Percentiles rank a stretch among this genome's conserved stretches.
phyloP scores from a whole-genome alignment of 2,888 invertebrate species.

The Drosophila anomelani region DNA sequence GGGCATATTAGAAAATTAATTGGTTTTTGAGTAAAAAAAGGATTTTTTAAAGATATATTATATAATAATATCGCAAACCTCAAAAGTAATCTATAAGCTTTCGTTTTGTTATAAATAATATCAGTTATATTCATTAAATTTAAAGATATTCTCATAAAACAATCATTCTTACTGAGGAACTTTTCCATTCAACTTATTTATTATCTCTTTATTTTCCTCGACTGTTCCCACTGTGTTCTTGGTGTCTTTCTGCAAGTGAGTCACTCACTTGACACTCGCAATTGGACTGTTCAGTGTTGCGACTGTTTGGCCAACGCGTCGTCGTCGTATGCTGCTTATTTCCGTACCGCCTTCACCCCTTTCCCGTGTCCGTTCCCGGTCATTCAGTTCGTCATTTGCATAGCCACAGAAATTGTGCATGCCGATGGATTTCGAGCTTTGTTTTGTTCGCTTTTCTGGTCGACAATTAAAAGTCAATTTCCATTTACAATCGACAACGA shows the following conservation, averaged over 20 bases:
- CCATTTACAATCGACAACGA: conserved; percentile 63
- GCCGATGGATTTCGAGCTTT: conserved; percentile 45
- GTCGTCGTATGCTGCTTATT: conserved; percentile 33
- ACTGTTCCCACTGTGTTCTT: conserved; percentile 23
- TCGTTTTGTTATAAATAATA: background rate
- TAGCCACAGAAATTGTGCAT: conserved; percentile 61
- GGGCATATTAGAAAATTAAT: too few species aligned
- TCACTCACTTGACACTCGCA: conserved; percentile 42
- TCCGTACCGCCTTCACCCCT: conserved; percentile 8
- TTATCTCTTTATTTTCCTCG: background rate
- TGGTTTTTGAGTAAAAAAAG: background rate
- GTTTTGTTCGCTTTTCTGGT: conserved; percentile 36
- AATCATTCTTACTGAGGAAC: too few species aligned
- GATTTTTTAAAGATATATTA: background rate
- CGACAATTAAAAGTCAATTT: conserved; percentile 73
- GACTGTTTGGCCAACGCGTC: conserved; percentile 47
- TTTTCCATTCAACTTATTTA: background rate
- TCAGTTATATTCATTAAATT: background rate
- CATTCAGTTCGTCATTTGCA: conserved; percentile 44
- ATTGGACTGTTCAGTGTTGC: conserved; percentile 11
- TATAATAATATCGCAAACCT: too few species aligned
- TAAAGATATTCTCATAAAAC: background rate
- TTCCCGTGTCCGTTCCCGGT: background rate
- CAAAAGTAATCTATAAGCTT: background rate
- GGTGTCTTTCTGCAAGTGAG: conserved; percentile 30